These are phyloP conservation scores for Phylloscopus collybita DNA, from an alignment of 2,797 vertebrate genomes.

Conservation along the genomic window DNA sequence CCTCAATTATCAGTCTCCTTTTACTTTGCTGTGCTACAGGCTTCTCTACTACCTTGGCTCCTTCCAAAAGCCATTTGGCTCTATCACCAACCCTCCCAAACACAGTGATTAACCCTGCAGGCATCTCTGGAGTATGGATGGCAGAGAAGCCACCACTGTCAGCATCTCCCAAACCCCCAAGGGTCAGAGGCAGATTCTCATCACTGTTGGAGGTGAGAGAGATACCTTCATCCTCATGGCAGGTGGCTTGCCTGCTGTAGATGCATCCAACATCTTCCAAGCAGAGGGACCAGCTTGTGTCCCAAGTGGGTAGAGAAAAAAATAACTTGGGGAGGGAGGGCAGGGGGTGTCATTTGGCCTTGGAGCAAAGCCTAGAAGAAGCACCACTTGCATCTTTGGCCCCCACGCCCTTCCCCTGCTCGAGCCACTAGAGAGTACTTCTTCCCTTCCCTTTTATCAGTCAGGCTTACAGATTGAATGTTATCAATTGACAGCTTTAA, in stretches of 20 bases:
- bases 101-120: no score
- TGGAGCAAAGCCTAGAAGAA: background rate
- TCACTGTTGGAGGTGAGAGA: background rate
- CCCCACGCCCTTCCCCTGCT: slow-evolving; percentile 9
- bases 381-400: background rate
- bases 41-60: background rate
- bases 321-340: background rate
- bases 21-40: background rate
- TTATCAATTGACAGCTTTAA: slow-evolving; percentile 76
- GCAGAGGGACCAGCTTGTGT: background rate
- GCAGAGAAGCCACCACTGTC: background rate
- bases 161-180: background rate
- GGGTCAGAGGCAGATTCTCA: background rate
- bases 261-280: background rate
- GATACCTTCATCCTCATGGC: background rate
- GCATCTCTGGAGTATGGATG: rapidly evolving
- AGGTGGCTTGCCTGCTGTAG: background rate
- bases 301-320: background rate
- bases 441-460: slow-evolving; percentile 68
- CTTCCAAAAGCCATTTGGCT: background rate
- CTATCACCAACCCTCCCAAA: background rate
- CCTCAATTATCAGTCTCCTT: background rate
- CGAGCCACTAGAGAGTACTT: slow-evolving; percentile 56
- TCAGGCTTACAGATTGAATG: slow-evolving; percentile 70
- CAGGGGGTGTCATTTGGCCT: background rate